A percentile compares a stretch with the other conserved stretches of the same genome.
These are phyloP conservation scores for Drosophila pruinosa DNA, from an alignment of 1,140 invertebrate species.

Conservation along the genomic window DNA sequence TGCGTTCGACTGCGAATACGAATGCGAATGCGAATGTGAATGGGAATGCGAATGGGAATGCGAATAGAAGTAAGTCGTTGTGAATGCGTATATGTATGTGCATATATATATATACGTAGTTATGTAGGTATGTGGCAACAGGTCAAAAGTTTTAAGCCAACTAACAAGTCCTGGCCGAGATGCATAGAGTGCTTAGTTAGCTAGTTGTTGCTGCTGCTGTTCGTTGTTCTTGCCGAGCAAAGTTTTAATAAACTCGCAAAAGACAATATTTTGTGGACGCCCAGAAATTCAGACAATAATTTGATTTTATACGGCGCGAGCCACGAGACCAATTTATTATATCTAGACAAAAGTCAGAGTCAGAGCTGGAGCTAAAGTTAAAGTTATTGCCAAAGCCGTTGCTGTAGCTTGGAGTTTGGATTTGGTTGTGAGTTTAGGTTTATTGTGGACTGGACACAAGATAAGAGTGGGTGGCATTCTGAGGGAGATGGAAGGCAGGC, in stretches of 20 bases:
- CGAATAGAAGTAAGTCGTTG: not conserved
- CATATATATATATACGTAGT: not conserved
- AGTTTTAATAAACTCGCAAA: conserved; percentile 74
- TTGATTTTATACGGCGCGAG: conserved; percentile 61
- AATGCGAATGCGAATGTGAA: not conserved
- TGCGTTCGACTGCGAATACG: not conserved
- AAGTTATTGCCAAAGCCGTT: not conserved
- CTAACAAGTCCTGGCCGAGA: conserved; percentile 48
- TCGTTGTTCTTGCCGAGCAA: conserved; percentile 32
- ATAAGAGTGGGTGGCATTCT: too few species aligned
- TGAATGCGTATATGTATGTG: not conserved
- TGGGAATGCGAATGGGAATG: not conserved
- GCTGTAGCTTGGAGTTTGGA: not conserved
- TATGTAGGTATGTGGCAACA: conserved; percentile 50
- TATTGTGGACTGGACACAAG: not conserved
- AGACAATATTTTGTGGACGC: conserved; percentile 67
- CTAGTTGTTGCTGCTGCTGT: conserved; percentile 30
- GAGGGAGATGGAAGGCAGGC: not conserved
- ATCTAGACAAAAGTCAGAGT: conserved; percentile 34
- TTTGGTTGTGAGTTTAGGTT: not conserved
- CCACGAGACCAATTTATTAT: conserved; percentile 65
- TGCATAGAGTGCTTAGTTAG: conserved; percentile 37
- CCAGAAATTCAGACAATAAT: conserved; percentile 62
- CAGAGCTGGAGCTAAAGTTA: conserved; percentile 1
- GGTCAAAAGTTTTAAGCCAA: conserved; percentile 61